Evolutionary conservation across 2,888 invertebrate species (phyloP).

Genomic region (Leucophenga maculata): DNA sequence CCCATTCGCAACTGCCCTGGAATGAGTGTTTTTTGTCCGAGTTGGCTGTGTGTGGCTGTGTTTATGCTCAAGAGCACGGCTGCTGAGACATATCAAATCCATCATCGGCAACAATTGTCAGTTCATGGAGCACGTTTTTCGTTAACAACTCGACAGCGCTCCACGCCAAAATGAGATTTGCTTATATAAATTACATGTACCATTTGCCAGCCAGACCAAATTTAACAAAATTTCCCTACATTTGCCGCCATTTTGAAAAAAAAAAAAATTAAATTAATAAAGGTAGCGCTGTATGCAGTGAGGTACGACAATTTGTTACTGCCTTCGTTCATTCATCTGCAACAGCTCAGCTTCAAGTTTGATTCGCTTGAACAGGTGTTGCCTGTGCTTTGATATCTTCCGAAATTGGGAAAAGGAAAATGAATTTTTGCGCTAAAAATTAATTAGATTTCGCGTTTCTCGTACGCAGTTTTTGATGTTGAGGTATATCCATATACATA

Average conservation of each 20-base stretch:
- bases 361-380: conserved; percentile 12
- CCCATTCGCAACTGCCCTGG: neutral
- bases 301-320: neutral
- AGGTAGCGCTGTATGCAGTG: no score
- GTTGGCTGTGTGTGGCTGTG: no score
- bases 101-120: conserved; percentile 2
- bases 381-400: neutral
- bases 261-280: no score
- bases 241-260: no score
- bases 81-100: conserved; percentile 13
- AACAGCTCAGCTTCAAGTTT: neutral
- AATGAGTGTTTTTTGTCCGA: neutral
- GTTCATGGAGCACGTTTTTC: neutral
- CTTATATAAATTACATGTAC: neutral
- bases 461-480: neutral
- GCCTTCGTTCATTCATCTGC: neutral
- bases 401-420: conserved; percentile 22
- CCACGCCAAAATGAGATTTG: neutral
- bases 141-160: neutral
- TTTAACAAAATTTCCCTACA: neutral
- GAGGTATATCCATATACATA: no score
- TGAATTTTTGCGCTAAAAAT: conserved; percentile 37
- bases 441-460: conserved; percentile 52
- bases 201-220: neutral
- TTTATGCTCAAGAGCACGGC: no score